Evolutionary conservation across 23 tunicate species (phyloP).

Genomic region (Styela clava): DNA sequence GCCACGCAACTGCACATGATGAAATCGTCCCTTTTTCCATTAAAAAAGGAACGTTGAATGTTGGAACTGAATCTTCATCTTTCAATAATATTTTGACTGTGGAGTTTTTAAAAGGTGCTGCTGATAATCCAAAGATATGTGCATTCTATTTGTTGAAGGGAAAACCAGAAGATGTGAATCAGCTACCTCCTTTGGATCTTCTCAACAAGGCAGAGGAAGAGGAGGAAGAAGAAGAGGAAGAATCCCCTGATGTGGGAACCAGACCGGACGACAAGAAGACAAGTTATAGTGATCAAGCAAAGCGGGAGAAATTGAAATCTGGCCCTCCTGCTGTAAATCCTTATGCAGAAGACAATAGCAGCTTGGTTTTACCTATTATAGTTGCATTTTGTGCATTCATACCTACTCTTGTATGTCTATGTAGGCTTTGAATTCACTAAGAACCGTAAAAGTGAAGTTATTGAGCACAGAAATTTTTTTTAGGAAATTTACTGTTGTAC

Average conservation of each 20-base stretch:
- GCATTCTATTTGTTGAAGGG: constrained; percentile 92
- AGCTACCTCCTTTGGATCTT: constrained; percentile 53
- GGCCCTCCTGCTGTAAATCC: constrained; percentile 90
- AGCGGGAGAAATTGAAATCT: constrained; percentile 46
- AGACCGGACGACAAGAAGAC: background rate
- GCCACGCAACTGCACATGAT: constrained; percentile 85
- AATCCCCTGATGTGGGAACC: constrained; percentile 20
- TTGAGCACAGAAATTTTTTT: too few species aligned
- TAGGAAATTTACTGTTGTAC: too few species aligned
- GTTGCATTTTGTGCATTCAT: constrained; percentile 78
- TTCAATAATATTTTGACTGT: constrained; percentile 54
- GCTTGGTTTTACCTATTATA: constrained; percentile 76
- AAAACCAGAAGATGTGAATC: constrained; percentile 51
- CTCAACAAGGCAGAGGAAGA: constrained; percentile 49
- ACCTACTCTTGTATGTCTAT: constrained; percentile 72
- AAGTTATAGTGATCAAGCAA: background rate
- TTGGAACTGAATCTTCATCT: constrained; percentile 61
- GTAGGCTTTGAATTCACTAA: constrained; percentile 84
- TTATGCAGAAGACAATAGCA: constrained; percentile 79
- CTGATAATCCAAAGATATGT: constrained; percentile 93
- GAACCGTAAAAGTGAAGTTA: too few species aligned
- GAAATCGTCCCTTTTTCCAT: constrained; percentile 67
- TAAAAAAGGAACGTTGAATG: constrained; percentile 71
- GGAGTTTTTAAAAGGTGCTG: constrained; percentile 69
- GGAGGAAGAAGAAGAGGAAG: constrained; percentile 51